Conservation (phyloP, 2,797 vertebrate species). For the Characodon lateralis region DNA sequence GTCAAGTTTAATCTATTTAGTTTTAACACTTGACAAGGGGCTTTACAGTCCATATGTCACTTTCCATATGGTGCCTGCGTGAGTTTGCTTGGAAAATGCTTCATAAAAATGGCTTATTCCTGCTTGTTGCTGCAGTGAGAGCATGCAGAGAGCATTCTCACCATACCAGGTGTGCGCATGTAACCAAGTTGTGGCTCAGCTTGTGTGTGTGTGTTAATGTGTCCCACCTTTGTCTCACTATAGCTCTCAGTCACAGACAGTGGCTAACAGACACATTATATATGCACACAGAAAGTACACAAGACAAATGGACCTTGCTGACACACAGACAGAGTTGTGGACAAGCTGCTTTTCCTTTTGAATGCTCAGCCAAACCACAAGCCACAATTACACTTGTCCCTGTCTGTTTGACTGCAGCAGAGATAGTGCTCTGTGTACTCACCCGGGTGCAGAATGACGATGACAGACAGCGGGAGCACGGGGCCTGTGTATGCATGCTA, state of each 20-base stretch:
- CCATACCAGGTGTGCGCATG: slow-evolving; percentile 62
- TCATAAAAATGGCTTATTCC: slow-evolving; percentile 67
- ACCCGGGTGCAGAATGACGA: slow-evolving; percentile 27
- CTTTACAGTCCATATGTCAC: slow-evolving; percentile 45
- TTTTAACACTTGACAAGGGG: slow-evolving; percentile 57
- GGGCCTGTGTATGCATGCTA: slow-evolving; percentile 15
- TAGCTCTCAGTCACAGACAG: slow-evolving; percentile 47
- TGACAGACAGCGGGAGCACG: slow-evolving; percentile 33
- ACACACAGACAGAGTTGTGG: slow-evolving; percentile 71
- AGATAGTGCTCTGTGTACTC: slow-evolving; percentile 42
- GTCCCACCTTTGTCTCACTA: slow-evolving; percentile 61
- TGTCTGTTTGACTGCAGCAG: slow-evolving; percentile 65
- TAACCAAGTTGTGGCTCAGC: slow-evolving; percentile 44
- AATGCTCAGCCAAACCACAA: slow-evolving; percentile 75
- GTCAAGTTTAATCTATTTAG: slow-evolving; percentile 53
- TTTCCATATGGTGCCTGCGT: slow-evolving; percentile 45
- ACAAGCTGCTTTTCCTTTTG: slow-evolving; percentile 75
- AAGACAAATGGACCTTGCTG: slow-evolving; percentile 68
- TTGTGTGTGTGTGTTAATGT: slow-evolving; percentile 38
- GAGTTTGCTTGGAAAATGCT: slow-evolving; percentile 55
- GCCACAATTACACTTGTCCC: slow-evolving; percentile 78
- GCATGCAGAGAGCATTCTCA: slow-evolving; percentile 66
- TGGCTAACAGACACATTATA: slow-evolving; percentile 51
- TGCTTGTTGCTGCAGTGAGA: slow-evolving; percentile 57
- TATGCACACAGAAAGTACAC: slow-evolving; percentile 15